Evolutionary conservation across 1,140 invertebrate species (phyloP), one percentile per base, ranked within the genome.

Genomic region (Leptinotarsa undecemlineata): DNA sequence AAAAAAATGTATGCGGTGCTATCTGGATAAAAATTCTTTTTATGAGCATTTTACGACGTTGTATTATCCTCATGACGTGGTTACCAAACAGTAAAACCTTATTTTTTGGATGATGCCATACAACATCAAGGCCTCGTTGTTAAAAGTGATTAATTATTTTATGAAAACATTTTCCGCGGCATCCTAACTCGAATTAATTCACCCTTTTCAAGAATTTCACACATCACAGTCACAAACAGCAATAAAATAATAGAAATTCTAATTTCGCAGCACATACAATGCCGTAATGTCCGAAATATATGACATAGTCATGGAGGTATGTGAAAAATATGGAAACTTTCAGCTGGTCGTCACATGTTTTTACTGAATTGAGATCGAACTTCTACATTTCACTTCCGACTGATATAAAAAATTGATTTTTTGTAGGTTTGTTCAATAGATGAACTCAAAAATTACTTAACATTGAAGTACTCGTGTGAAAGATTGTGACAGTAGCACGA

Each of bases 191-290:
- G n/a, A 17, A 57, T 57, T 57, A 57, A 17, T 57, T 19, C 51
- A 57, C 51, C 51, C 51, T 57, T 57, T 57, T 57, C 51, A 57
- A 57, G 51, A 57, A 57, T 57, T 57, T 57, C 51, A 57, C 51
- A 57, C 51, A 57, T 57, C 51, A 57, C 51, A 57, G 51, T 57
- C 51, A 57, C 51, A 57, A 57, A 57, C 51, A 57, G 14, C 17
- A 57, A 57, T 57, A 57, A 57, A 57, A 57, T 57, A 57, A 57
- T 57, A 19, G n/a, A 57, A 57, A 57, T 19, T 15, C 17, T 15
- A 57, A 57, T 57, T 17, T 57, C 51, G 15, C n/a, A 19, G 51
- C 51, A 57, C 51, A 57, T n/a, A 19, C n/a, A 57, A 57, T 57
- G 51, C 15, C 51, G 51, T 57, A 57, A 57, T 57, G 15, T 19